These are phyloP conservation scores for Eristalis intricaria DNA, from an alignment of 2,888 invertebrate species.

Conservation along the genomic window DNA sequence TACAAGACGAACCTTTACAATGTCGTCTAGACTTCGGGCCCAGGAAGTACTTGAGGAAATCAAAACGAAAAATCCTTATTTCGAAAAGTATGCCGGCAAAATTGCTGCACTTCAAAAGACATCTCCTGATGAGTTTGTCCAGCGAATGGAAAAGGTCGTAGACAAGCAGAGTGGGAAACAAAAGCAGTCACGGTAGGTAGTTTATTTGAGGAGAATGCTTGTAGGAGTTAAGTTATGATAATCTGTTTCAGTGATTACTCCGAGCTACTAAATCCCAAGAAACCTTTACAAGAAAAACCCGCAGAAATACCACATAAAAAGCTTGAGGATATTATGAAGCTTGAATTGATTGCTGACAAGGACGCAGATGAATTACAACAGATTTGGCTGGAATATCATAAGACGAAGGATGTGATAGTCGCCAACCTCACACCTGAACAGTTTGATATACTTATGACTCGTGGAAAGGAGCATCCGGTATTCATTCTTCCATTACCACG, in stretches of 20 bases:
- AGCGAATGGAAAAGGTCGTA: conserved; percentile 83
- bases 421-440: conserved; percentile 86
- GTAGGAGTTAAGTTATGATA: not conserved
- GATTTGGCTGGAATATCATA: conserved; percentile 92
- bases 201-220: not conserved
- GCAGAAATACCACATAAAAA: conserved; percentile 82
- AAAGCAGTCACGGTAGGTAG: conserved; percentile 74
- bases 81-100: conserved; percentile 90
- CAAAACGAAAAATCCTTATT: conserved; percentile 87
- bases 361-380: conserved; percentile 86
- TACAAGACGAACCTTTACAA: conserved; percentile 76
- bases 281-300: conserved; percentile 76
- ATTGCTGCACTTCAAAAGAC: conserved; percentile 88
- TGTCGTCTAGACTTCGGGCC: conserved; percentile 80
- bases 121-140: conserved; percentile 88
- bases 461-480: conserved; percentile 85
- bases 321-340: conserved; percentile 88
- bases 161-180: conserved; percentile 74
- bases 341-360: conserved; percentile 88
- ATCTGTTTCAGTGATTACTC: conserved; percentile 83
- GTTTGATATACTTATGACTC: conserved; percentile 84
- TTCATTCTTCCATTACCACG: conserved; percentile 92
- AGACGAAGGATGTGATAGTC: conserved; percentile 88
- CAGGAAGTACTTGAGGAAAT: conserved; percentile 83
- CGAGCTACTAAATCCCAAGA: conserved; percentile 86